phyloP scores from a whole-genome alignment of 2,888 invertebrate genomes.

The Stenotaenia linearis region DNA sequence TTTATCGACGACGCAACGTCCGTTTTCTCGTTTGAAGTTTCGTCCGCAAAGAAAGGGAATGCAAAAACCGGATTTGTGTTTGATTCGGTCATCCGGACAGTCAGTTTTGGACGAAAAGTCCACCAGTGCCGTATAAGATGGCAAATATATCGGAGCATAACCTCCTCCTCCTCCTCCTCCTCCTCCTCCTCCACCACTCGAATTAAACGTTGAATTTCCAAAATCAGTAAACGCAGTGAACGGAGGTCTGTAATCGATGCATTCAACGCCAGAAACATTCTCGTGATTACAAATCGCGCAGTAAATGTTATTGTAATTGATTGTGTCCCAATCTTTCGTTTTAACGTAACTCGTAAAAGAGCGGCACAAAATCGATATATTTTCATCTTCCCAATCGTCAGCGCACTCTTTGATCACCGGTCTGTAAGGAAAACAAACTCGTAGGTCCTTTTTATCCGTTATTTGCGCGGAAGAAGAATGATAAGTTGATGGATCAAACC shows the following conservation, averaged over 20 bases:
- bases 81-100: not conserved
- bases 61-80: not conserved
- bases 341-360: not conserved
- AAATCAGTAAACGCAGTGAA: no score
- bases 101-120: not conserved
- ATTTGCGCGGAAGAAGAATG: no score
- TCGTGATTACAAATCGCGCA: conserved; percentile 51
- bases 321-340: not conserved
- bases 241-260: no score
- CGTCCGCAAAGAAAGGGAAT: not conserved
- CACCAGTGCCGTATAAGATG: not conserved
- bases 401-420: not conserved
- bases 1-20: not conserved
- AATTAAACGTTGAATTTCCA: no score
- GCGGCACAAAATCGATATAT: not conserved
- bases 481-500: no score
- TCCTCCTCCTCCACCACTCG: no score
- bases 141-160: not conserved
- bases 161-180: no score
- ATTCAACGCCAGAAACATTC: not conserved
- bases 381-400: not conserved
- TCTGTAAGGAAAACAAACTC: no score
- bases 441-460: no score
- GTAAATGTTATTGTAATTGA: conserved; percentile 48
- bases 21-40: not conserved